Base-by-base conservation (phyloP, 2,888 invertebrate genomes). In the Troides aeacus region DNA sequence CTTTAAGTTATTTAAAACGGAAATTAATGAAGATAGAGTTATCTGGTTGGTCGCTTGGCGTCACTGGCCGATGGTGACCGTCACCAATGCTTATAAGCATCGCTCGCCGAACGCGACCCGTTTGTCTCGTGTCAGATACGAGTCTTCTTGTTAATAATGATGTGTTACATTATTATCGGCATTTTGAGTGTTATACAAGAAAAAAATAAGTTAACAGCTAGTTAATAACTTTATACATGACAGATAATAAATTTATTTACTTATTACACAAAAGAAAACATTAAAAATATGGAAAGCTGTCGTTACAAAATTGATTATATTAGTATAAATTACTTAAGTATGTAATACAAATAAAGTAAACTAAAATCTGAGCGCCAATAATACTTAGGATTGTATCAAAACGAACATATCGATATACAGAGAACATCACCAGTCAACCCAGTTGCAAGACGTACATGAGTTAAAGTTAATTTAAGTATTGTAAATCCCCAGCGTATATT, bases 21-120 rank as follows among this genome's bases (percentile, higher is more conserved):
- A 42, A 12, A 30, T 30, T 21, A 36, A 42, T 46, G 46, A 21
- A 42, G 39, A 15, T 46, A n/a, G 42, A 57, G 57, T 42, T 56
- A 18, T 65, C 62, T 56, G 61, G 42, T 42, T 30, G 21, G 62
- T 42, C 57, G 30, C 65, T 30, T 6, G 8, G 65, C 69, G 57
- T 65, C 62, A 62, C 69, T 69, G 69, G 46, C 65, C 65, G 42
- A 2, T 24, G n/a, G 24, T 62, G 59, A 69, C 64, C 64, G 64
- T 24, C 56, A 24, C n/a, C 64, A n/a, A 42, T 50, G 65, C 59
- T 66, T 70, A 62, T 70, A 70, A 70, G 66, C 60, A 12, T 24
- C 57, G 57, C 59, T 18, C 50, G 30, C 1, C 46, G 58, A 65
- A 58, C 53, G 24, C 61, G 57, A 69, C 56, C 15, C 17, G 64